Base-by-base conservation (phyloP, 2,888 invertebrate species). In the Phyllotreta striolata region DNA sequence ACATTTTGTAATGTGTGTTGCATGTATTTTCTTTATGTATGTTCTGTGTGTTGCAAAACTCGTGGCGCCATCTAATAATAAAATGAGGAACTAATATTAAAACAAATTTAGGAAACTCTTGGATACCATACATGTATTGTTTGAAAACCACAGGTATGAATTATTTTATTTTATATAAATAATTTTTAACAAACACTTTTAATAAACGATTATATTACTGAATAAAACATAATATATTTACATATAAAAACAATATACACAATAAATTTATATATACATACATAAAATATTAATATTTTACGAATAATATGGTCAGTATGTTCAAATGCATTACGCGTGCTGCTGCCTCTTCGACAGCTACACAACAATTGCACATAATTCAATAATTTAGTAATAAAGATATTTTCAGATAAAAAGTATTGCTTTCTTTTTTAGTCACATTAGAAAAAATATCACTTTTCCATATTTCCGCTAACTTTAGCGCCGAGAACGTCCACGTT, bases 341-440 rank as follows among this genome's bases (percentile, higher is more conserved):
- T 69, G 74, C 75, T 70, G 77, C 73, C 51, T 52, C 62, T 64
- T 13, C 63, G 74, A 59, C 66, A 76, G 74, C 77, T 77, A 76
- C 77, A 78, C 79, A 79, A 80, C 79, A 80, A 80, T 80, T 80
- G 80, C 80, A 80, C 79, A 77, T 76, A 75, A 77, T 74, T 49
- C 49, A 64, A 64, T 64, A 75, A 76, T 75, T 74, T 76, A 76
- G 74, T 75, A 83, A 82, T 78, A 76, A 52, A 85, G 85, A 86
- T 85, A 83, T 79, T 80, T 24, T 78, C 85, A 86, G 86, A 87
- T 88, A 89, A 85, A 87, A 86, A 85, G 88, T 89, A 89, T 89
- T 89, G 89, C 89, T 89, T 88, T 85, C 87, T 88, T 51, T 84
- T 84, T 86, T 88, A 86, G 86, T 88, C 87, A 88, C 87, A 86